phyloP scores from a whole-genome alignment of 2,113 vertebrate species.

The Pipra filicauda region DNA sequence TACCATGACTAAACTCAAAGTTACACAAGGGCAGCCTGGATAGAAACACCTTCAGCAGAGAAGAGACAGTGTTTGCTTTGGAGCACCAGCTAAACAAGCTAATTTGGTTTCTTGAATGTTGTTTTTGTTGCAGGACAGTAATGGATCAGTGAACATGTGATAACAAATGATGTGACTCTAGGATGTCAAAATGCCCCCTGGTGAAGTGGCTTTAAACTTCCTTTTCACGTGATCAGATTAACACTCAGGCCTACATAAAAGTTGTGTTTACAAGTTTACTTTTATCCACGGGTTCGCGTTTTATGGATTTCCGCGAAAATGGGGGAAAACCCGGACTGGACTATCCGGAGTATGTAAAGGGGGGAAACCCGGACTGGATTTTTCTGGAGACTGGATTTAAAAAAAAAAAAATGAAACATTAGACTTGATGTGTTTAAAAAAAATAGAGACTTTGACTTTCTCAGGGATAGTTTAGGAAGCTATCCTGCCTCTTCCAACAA shows the following conservation, averaged over 20 bases:
- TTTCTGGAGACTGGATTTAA: too few species aligned
- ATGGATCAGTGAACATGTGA: neutral
- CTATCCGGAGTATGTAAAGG: too few species aligned
- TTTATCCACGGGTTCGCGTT: neutral
- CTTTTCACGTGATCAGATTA: neutral
- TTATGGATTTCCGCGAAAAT: too few species aligned
- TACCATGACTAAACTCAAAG: neutral
- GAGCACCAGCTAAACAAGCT: neutral
- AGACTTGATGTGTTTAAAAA: neutral
- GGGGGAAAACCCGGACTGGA: too few species aligned
- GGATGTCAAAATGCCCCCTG: neutral
- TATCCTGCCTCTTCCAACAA: neutral
- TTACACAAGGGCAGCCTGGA: neutral
- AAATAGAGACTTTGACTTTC: neutral
- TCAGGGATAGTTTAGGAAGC: neutral
- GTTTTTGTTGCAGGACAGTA: conserved; percentile 20
- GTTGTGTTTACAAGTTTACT: neutral
- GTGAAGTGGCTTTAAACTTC: neutral
- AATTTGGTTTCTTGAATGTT: conserved; percentile 4
- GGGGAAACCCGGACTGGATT: too few species aligned
- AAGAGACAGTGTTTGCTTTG: neutral
- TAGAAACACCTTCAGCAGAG: neutral
- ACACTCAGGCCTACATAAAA: neutral
- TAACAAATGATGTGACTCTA: neutral
- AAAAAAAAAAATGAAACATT: too few species aligned